Conservation (phyloP, 2,113 vertebrate genomes). For the Furnarius figulus region DNA sequence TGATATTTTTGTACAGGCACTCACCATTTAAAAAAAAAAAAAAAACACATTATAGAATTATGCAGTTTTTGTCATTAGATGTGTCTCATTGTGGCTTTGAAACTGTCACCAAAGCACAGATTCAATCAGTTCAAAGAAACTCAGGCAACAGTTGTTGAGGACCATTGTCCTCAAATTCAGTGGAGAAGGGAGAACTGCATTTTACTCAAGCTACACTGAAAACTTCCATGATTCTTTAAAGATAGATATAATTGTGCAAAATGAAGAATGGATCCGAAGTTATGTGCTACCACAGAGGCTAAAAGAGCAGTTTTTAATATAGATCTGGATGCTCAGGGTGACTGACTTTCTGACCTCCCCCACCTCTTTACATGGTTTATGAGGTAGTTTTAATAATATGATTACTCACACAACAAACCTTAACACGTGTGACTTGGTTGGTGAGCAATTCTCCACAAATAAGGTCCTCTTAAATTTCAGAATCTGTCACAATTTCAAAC, state of each 20-base stretch:
- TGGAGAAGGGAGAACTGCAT: neutral
- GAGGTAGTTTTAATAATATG: neutral
- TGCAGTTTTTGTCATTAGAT: neutral
- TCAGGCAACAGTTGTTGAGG: neutral
- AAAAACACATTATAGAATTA: neutral
- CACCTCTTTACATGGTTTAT: neutral
- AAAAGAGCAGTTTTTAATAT: neutral
- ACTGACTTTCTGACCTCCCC: neutral
- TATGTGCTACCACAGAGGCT: neutral
- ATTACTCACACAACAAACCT: neutral
- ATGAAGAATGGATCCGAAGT: accelerated
- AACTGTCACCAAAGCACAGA: neutral
- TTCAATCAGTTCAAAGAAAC: neutral
- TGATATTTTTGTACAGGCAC: neutral
- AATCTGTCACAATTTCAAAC: neutral
- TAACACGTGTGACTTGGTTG: neutral
- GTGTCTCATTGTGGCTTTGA: neutral
- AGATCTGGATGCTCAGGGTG: neutral
- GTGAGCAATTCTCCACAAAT: neutral
- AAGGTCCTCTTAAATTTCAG: neutral
- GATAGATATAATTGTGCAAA: neutral
- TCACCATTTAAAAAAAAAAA: neutral
- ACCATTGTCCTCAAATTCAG: neutral
- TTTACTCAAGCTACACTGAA: neutral
- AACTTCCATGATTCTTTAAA: neutral